A percentile compares a stretch with the other conserved stretches of the same genome.
phyloP scores from a whole-genome alignment of 1,140 invertebrate species.

The Chironomus tepperi region DNA sequence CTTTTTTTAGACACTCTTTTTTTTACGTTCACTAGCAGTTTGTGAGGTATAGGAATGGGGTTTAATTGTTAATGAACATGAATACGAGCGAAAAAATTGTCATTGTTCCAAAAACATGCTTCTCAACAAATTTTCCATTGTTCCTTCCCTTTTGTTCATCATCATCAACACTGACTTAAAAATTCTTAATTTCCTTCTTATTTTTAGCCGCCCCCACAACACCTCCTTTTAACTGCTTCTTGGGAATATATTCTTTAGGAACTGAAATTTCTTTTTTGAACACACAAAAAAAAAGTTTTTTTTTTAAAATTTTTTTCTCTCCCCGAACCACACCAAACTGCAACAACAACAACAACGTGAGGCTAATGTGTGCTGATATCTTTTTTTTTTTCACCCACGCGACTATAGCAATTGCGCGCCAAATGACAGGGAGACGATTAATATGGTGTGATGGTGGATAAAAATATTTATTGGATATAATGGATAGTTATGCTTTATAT shows the following conservation, averaged over 20 bases:
- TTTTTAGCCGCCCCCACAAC: too few species aligned
- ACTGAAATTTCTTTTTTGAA: too few species aligned
- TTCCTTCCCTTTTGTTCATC: not conserved
- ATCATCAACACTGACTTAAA: too few species aligned
- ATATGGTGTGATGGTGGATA: too few species aligned
- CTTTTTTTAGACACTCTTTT: not conserved
- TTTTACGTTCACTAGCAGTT: not conserved
- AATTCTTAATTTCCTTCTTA: too few species aligned
- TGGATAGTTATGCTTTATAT: too few species aligned
- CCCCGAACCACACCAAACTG: not conserved
- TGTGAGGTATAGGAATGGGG: not conserved
- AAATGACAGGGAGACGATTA: not conserved
- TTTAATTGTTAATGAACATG: constrained; percentile 14
- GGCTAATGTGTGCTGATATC: not conserved
- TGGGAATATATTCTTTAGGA: too few species aligned
- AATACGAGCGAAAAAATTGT: not conserved
- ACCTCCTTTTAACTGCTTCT: too few species aligned
- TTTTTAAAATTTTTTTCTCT: not conserved
- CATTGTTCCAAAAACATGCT: not conserved
- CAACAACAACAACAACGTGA: not conserved
- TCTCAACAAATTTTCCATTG: not conserved
- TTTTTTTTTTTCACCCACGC: not conserved
- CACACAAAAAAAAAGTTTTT: too few species aligned
- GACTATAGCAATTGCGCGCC: not conserved
- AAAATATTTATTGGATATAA: too few species aligned